Conservation (phyloP, 1,140 invertebrate species). For the Mizuhopecten yessoensis region DNA sequence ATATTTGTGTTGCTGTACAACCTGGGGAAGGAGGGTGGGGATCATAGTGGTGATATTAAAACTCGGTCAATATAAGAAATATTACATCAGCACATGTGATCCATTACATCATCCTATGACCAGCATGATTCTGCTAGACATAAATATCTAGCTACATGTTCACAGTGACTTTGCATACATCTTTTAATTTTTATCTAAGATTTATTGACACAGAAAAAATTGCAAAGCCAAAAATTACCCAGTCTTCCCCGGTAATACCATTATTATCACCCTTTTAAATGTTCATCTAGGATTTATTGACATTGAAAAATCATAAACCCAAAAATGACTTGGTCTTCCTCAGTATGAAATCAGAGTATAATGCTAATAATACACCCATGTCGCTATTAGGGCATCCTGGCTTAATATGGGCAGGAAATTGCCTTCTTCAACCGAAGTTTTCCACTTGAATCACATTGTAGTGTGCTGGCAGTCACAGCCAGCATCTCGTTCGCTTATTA, state of each 20-base stretch:
- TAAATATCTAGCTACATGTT: too few species aligned
- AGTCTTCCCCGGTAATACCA: too few species aligned
- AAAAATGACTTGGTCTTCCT: not conserved
- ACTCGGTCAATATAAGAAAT: not conserved
- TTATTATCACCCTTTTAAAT: too few species aligned
- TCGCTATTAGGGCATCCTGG: not conserved
- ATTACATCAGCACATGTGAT: not conserved
- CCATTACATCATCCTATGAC: not conserved
- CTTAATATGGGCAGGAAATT: slow-evolving; percentile 29
- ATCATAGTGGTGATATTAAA: not conserved
- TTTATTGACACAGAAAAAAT: too few species aligned
- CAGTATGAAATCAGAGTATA: not conserved
- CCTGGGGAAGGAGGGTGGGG: not conserved
- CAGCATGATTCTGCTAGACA: not conserved
- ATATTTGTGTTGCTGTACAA: not conserved
- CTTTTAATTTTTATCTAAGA: too few species aligned
- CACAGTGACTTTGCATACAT: too few species aligned
- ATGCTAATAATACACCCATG: not conserved
- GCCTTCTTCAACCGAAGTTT: slow-evolving; percentile 15
- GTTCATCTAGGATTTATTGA: too few species aligned
- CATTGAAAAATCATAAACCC: too few species aligned
- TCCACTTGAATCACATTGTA: slow-evolving; percentile 24
- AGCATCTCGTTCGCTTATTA: not conserved
- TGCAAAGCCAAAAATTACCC: too few species aligned
- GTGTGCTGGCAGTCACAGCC: slow-evolving; percentile 21